Conservation (phyloP, 2,113 vertebrate genomes). For the Prunella himalayana region DNA sequence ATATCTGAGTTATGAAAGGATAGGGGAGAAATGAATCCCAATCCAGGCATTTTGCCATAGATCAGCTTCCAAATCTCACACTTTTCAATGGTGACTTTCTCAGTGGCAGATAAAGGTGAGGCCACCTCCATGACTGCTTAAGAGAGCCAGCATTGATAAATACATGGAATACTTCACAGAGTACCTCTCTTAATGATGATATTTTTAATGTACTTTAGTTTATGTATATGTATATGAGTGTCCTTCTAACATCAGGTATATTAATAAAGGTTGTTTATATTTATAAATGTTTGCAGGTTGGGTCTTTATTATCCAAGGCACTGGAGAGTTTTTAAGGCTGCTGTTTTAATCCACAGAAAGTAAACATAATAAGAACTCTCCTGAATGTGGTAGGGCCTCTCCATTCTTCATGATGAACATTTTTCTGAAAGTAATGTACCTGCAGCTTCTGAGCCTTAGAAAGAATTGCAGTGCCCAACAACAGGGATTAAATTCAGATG, state of each 20-base stretch:
- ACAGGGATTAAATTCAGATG: background rate
- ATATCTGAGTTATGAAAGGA: background rate
- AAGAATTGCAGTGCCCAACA: background rate
- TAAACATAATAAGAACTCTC: background rate
- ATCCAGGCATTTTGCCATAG: background rate
- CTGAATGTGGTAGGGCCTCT: background rate
- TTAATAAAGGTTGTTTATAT: background rate
- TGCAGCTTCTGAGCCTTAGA: background rate
- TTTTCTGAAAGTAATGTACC: background rate
- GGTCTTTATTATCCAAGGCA: background rate
- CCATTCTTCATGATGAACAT: background rate
- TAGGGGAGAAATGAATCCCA: background rate
- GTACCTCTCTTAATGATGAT: background rate
- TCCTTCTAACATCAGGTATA: background rate
- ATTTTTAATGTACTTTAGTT: background rate
- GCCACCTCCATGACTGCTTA: background rate
- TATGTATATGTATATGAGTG: background rate
- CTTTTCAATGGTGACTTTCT: background rate
- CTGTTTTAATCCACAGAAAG: background rate
- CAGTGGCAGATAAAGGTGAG: background rate
- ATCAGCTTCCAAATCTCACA: background rate
- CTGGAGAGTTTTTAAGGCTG: background rate
- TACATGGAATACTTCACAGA: background rate
- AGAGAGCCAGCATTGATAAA: background rate
- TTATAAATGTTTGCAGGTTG: background rate